These are phyloP conservation scores for Botrylloides violaceus DNA, from an alignment of 23 tunicate genomes.

Conservation along the genomic window DNA sequence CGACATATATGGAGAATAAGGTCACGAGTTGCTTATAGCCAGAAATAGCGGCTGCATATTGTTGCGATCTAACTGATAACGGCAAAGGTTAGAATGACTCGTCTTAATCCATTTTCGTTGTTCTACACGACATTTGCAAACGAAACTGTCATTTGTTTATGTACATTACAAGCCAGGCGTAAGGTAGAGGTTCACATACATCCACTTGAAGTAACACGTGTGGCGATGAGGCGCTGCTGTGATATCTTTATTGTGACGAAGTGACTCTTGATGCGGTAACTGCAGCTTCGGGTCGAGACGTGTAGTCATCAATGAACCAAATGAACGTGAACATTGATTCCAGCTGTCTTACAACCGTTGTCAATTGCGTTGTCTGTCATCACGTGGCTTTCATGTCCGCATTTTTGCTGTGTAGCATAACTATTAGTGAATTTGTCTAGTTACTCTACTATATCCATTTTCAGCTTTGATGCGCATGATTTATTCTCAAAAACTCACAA, in stretches of 20 bases:
- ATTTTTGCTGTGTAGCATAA: not conserved
- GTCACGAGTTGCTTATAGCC: no score
- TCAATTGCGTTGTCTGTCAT: not conserved
- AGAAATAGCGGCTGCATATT: no score
- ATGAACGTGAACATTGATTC: not conserved
- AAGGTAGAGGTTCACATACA: not conserved
- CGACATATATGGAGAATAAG: no score
- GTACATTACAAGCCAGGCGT: not conserved
- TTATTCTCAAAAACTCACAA: not conserved
- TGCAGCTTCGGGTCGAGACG: not conserved
- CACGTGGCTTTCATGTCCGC: not conserved
- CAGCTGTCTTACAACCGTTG: not conserved
- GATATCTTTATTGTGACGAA: not conserved
- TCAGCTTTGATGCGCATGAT: not conserved
- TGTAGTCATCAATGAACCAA: not conserved
- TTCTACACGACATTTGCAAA: not conserved
- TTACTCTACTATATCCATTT: not conserved
- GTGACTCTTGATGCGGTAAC: slow-evolving; percentile 2
- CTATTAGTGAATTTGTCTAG: not conserved
- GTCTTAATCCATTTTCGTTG: not conserved
- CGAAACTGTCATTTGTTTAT: not conserved
- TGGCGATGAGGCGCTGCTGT: not conserved
- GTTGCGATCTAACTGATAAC: no score
- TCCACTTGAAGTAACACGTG: not conserved
- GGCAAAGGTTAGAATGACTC: no score